Base-by-base conservation (phyloP, 2,888 invertebrate genomes). In the Trichopria drosophilae region DNA sequence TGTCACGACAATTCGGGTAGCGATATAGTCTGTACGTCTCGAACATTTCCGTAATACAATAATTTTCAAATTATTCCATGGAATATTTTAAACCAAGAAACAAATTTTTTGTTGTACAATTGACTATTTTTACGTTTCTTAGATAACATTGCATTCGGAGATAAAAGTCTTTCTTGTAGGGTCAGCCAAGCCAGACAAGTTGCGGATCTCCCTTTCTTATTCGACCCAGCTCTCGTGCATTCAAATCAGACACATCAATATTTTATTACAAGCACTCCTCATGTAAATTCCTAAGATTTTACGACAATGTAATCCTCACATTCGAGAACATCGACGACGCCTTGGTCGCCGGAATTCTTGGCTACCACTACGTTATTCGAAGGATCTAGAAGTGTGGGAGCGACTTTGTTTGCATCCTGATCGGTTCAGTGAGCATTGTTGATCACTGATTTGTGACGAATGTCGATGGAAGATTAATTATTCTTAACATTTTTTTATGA, bases 241-340 rank as follows among this genome's bases (percentile, higher is more conserved):
- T 64, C 65, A 61, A 65, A 64, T 63, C 59, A 57, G 51, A 19
- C 49, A 59, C 68, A 66, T 69, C 68, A 68, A 67, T 69, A 66
- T 68, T 70, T 69, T 70, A 70, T 66, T 67, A 61, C 68, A 59
- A 57, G 53, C 63, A 67, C 59, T 67, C 65, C 65, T 64, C 67
- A 68, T 72, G 72, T 67, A 71, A 71, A 73, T 73, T 72, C 59
- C 49, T 46, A 58, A 62, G 66, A 71, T 69, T 68, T 68, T 68
- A 68, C 61, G 68, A 73, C 69, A 69, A 71, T 72, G 72, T 74
- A 73, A 72, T 72, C 68, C 70, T 62, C 66, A 59, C 57, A 49
- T 24, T 61, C 57, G 53, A 51, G 54, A 34, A 23, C 29, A 50
- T 42, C 52, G 51, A 58, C 61, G 54, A 52, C 52, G 46, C 28